Evolutionary conservation across 2,797 vertebrate genomes (phyloP), one percentile per base, ranked within the genome.

Genomic region (Gallinago solitaria): DNA sequence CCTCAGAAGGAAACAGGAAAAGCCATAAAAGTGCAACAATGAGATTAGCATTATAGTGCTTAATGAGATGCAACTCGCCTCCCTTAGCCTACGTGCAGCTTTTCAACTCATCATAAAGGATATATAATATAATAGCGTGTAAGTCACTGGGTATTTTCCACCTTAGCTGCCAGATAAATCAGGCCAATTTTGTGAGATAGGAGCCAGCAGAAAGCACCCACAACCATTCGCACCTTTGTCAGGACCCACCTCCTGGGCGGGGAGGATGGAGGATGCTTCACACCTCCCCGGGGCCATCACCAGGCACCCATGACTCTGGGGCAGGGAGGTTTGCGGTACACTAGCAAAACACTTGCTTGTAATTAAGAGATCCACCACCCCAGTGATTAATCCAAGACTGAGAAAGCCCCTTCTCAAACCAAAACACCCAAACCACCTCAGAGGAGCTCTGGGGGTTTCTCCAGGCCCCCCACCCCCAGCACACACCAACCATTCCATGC

Each of bases 51-150:
- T 41, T 51, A 21, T 1, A 39, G 56, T 8, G 21, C 43, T 57
- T 83, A 56, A 90, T 35, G 41, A 47, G 57, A 91, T 75, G 75
- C 48, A 53, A 8, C 65, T 89, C 60, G 1, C 63, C 67, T 69
- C 67, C 68, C 57, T 32, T 28, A 89, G 89, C 82, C 89, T 95
- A 94, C 47, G 53, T 96, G 93, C 95, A 65, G 79, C 69, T 92
- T 91, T 50, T 71, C 76, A 91, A n/a, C 83, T 80, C 78, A 51
- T 77, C 80, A 59, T 47, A 54, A 90, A 74, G 45, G 67, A 51
- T 30, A 68, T 21, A 28, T 2, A n/a, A 77, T 80, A 74, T 20
- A 65, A 91, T 33, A 84, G 50, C 32, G 1, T 20, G 51, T 76
- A 79, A 68, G 21, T 56, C 71, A 27, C 27, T 2, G 17, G 47